phyloP scores from a whole-genome alignment of 2,113 vertebrate genomes.

The Cyphomyrus discorhynchus region DNA sequence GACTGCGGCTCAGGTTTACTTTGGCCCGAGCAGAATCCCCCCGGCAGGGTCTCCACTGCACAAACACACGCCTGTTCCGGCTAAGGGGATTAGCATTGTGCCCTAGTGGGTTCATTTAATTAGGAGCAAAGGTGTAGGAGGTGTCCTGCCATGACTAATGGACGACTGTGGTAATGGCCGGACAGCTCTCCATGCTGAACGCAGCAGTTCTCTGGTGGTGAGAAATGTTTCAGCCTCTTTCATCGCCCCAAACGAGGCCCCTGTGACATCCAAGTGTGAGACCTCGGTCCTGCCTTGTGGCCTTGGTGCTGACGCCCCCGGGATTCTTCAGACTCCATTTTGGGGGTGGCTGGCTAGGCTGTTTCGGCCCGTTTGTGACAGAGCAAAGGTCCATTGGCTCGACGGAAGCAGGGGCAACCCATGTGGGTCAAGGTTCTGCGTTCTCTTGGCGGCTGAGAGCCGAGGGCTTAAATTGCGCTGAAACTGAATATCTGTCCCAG shows the following conservation, averaged over 20 bases:
- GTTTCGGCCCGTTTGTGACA: not conserved
- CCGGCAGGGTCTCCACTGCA: not conserved
- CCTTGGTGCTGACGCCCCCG: not conserved
- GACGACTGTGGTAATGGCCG: slow-evolving; percentile 36
- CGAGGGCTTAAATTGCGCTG: slow-evolving; percentile 16
- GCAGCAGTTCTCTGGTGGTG: not conserved
- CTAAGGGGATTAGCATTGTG: not conserved
- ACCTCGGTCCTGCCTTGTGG: not conserved
- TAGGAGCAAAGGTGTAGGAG: not conserved
- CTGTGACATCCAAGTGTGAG: not conserved
- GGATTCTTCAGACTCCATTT: not conserved
- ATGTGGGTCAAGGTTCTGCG: slow-evolving; percentile 17
- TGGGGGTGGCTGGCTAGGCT: not conserved
- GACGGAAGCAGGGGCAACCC: not conserved
- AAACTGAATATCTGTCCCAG: slow-evolving; percentile 28
- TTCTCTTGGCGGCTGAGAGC: not conserved
- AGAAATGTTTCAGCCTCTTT: not conserved
- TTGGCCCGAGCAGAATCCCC: not conserved
- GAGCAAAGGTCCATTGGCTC: not conserved
- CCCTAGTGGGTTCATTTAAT: not conserved
- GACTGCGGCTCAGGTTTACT: not conserved
- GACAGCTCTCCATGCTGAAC: slow-evolving; percentile 26
- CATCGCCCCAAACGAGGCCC: not conserved
- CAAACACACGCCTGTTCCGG: not conserved
- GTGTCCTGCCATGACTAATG: slow-evolving; percentile 13